Evolutionary conservation across 1,140 invertebrate species (phyloP).

Genomic region (Mercenaria mercenaria): DNA sequence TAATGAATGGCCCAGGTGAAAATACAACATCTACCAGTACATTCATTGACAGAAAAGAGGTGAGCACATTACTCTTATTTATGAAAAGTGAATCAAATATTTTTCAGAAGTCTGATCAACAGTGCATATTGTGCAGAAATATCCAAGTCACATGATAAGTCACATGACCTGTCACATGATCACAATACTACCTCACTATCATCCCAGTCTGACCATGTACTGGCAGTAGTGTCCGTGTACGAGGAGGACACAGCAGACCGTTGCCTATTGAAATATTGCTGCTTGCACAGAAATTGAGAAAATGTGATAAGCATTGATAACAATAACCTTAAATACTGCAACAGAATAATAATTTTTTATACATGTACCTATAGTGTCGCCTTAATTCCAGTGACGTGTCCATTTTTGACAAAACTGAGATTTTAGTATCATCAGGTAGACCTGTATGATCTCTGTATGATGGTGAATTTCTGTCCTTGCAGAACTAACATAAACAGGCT

Average conservation of each 20-base stretch:
- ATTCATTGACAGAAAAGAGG: no score
- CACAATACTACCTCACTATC: slow-evolving; percentile 60
- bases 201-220: slow-evolving; percentile 44
- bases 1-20: no score
- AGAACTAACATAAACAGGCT: no score
- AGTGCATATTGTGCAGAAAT: background rate
- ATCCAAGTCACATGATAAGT: background rate
- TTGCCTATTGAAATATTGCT: background rate
- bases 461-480: no score
- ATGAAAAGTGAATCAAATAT: background rate
- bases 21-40: no score
- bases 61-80: background rate
- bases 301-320: background rate
- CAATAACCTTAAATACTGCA: no score
- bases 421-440: no score
- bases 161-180: slow-evolving; percentile 15
- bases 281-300: background rate
- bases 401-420: no score
- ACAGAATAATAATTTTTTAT: no score
- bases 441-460: no score
- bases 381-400: no score
- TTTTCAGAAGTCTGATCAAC: background rate
- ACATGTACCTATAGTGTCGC: no score
- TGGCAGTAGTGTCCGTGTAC: background rate
- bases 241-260: background rate